phyloP scores from a whole-genome alignment of 2,888 invertebrate genomes.

The Choristoneura rosaceana region DNA sequence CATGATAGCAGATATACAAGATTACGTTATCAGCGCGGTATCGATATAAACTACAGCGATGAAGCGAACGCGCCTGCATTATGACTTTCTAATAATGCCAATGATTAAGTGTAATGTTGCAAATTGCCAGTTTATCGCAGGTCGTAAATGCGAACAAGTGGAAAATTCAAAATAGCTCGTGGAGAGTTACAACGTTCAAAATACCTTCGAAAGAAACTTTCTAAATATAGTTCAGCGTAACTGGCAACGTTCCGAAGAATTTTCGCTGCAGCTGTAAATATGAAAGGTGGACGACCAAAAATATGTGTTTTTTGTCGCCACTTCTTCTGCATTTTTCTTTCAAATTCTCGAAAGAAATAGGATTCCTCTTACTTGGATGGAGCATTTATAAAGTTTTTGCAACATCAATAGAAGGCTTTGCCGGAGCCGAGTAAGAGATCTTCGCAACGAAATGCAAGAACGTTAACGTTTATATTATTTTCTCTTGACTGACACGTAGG shows the following conservation, averaged over 20 bases:
- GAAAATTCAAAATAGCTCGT: slow-evolving; percentile 27
- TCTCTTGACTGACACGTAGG: slow-evolving; percentile 41
- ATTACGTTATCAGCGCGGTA: slow-evolving; percentile 61
- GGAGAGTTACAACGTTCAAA: slow-evolving; percentile 30
- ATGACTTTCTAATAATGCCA: slow-evolving; percentile 30
- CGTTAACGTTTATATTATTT: neutral
- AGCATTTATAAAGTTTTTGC: neutral
- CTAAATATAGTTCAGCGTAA: slow-evolving; percentile 35
- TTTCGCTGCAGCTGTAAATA: slow-evolving; percentile 49
- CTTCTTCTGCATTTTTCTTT: neutral
- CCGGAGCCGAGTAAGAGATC: neutral
- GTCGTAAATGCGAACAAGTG: slow-evolving; percentile 21
- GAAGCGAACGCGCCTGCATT: slow-evolving; percentile 26
- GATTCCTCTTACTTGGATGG: neutral
- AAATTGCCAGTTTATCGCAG: slow-evolving; percentile 2
- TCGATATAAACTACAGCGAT: slow-evolving; percentile 21
- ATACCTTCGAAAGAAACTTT: slow-evolving; percentile 27
- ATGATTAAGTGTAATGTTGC: slow-evolving; percentile 15
- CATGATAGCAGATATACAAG: slow-evolving; percentile 52
- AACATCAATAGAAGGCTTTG: neutral
- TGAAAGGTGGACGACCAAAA: slow-evolving; percentile 39
- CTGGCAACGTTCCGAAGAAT: slow-evolving; percentile 59
- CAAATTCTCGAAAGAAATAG: neutral
- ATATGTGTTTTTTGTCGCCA: neutral
- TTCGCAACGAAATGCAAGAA: neutral